Percentiles rank a stretch among this genome's conserved stretches.
Evolutionary conservation across 2,797 vertebrate genomes (phyloP).

Genomic region (Myotis vivesi): DNA sequence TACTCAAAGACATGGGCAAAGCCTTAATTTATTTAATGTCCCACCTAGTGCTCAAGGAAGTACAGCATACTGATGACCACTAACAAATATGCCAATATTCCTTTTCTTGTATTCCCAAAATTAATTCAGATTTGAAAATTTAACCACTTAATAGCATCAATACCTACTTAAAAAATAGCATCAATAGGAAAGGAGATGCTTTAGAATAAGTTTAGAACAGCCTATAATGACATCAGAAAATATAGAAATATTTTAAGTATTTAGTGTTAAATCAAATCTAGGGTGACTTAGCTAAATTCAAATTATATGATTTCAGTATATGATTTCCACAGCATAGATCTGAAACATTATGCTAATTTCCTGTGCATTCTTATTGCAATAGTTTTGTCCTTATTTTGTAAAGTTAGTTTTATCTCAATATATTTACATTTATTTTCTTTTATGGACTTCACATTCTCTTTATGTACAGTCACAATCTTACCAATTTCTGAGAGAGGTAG

Average conservation of each 20-base stretch:
- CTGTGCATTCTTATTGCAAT: background rate
- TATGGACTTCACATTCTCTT: background rate
- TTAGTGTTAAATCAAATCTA: background rate
- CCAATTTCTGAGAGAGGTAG: constrained; percentile 77
- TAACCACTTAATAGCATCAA: background rate
- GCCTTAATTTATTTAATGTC: background rate
- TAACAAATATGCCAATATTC: background rate
- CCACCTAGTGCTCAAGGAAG: background rate
- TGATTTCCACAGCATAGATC: background rate
- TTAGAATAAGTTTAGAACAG: background rate
- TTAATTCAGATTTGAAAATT: background rate
- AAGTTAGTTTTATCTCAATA: background rate
- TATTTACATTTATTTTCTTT: background rate
- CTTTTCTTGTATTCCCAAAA: background rate
- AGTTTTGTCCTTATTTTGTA: background rate
- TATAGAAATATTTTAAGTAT: background rate
- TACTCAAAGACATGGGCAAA: background rate
- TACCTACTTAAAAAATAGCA: background rate
- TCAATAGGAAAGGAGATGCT: background rate
- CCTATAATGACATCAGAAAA: background rate
- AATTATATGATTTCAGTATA: background rate
- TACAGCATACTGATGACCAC: background rate
- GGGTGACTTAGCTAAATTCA: background rate
- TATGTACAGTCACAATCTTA: background rate
- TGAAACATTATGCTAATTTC: background rate